Conservation (phyloP, 2,113 vertebrate genomes). For the Podilymbus podiceps region DNA sequence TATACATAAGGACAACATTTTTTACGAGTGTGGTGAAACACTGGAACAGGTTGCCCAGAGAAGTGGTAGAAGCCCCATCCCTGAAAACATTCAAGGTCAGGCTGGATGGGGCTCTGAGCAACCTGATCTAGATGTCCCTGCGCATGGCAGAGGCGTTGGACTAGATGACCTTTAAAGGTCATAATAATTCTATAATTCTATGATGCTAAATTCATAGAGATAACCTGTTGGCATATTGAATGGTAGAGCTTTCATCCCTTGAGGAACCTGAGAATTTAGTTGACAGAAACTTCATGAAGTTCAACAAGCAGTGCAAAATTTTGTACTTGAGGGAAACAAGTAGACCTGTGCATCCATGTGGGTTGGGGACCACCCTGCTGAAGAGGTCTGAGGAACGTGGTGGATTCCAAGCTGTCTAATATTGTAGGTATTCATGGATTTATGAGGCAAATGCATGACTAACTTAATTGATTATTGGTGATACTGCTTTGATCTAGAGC, state of each 20-base stretch:
- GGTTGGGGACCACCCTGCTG: background rate
- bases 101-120: too few species aligned
- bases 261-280: background rate
- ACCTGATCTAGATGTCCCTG: too few species aligned
- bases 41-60: too few species aligned
- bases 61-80: too few species aligned
- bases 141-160: too few species aligned
- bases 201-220: background rate
- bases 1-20: too few species aligned
- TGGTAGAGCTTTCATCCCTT: background rate
- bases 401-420: background rate
- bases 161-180: too few species aligned
- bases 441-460: background rate
- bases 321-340: background rate
- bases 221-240: background rate
- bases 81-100: too few species aligned
- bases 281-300: background rate
- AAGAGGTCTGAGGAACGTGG: background rate
- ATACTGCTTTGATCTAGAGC: background rate
- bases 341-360: background rate
- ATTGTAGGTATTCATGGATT: background rate
- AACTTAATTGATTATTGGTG: background rate
- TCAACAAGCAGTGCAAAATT: background rate
- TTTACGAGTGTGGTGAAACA: too few species aligned
- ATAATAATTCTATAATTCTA: too few species aligned